These are phyloP conservation scores for Ormyrus pomaceus DNA, from an alignment of 2,888 invertebrate genomes.

Conservation along the genomic window DNA sequence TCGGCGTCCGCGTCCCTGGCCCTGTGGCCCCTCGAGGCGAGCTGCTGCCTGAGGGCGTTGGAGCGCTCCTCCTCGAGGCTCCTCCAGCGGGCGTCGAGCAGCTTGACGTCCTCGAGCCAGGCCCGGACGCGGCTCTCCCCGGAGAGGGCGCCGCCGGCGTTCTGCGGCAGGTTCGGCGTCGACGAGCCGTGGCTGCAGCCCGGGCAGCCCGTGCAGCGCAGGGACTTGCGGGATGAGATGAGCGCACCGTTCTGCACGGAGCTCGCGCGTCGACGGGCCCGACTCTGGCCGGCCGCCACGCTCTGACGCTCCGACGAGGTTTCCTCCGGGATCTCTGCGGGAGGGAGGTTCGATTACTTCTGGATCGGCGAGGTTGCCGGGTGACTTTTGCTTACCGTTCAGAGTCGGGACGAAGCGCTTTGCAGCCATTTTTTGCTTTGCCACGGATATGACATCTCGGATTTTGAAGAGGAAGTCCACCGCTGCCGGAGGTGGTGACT, in stretches of 20 bases:
- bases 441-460: conserved; percentile 92
- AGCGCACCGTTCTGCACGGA: conserved; percentile 60
- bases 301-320: conserved; percentile 25
- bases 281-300: not conserved
- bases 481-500: conserved; percentile 94
- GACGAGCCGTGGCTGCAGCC: conserved; percentile 77
- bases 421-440: conserved; percentile 90
- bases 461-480: conserved; percentile 92
- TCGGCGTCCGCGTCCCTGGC: conserved; percentile 39
- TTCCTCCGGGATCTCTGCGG: conserved; percentile 86
- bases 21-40: not conserved
- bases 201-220: conserved; percentile 82
- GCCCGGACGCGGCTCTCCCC: conserved; percentile 73
- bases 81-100: conserved; percentile 66
- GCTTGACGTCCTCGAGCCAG: conserved; percentile 72
- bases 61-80: conserved; percentile 58
- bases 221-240: conserved; percentile 72
- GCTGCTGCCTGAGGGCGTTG: not conserved
- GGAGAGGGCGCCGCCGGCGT: conserved; percentile 62
- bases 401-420: conserved; percentile 89
- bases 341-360: not conserved
- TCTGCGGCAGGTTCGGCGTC: conserved; percentile 57
- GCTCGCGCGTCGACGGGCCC: too few species aligned
- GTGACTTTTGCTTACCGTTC: conserved; percentile 72
- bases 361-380: not conserved